Base-by-base conservation (phyloP, 2,113 vertebrate species). In the Anguilla rostrata region DNA sequence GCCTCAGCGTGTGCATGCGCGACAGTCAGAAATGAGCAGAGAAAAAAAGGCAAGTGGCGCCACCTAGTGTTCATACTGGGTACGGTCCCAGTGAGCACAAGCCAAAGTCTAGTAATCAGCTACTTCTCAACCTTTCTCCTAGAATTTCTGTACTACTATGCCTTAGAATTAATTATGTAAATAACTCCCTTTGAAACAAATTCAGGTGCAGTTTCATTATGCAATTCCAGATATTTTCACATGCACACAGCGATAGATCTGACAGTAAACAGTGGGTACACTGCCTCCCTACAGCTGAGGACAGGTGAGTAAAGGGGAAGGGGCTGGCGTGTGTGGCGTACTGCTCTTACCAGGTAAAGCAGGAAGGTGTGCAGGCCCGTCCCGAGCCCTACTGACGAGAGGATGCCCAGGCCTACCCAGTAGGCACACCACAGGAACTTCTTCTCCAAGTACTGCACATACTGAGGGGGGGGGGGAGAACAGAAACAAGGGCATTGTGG, bases 341-440 rank as follows among this genome's bases (percentile, higher is more conserved):
- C 8, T 9, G 71, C 82, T 86, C 96, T 95, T 97, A 99, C 98
- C 98, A 97, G 94, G 91, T 97, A 97, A 83, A 98, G 97, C 84
- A 98, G 95, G 91, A 97, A 97, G 89, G 96, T 97, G 92, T 98
- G 97, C 87, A 98, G 94, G 66, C 96, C 96, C 0, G 97, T 97
- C 93, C 96, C 96, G 87, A 97, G 97, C 79, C 97, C 97, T 89
- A 97, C 96, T 57, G 97, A 98, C 87, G 96, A 97, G 71, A 97
- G 94, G 91, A 98, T 97, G 90, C 96, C 97, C 91, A 97, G 88
- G 92, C 96, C 96, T 91, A 97, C 93, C 96, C 97, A 98, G 93
- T 96, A 98, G 95, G 96, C 93, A 92, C 97, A 97, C 95, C 97
- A 96, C 88, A 97, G 95, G 88, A 96, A 95, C 90, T 95, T 97